A percentile compares a stretch with the other conserved stretches of the same genome.
Conservation (phyloP, 2,888 invertebrate species). For the Galeopsomyia nigrocyanea region DNA sequence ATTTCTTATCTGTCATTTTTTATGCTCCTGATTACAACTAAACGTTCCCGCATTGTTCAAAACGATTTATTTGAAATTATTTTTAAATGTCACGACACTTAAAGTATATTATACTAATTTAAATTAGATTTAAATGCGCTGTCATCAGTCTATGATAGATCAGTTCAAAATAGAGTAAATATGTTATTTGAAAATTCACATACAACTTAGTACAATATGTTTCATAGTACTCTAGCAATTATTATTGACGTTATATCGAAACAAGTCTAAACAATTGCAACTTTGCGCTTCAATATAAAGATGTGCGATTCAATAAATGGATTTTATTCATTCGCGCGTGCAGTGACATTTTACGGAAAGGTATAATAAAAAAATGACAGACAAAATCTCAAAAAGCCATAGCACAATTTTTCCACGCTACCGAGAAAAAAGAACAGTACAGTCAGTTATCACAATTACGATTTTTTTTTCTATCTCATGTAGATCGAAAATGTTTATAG, state of each 20-base stretch:
- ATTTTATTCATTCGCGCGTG: no score
- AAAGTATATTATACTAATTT: background rate
- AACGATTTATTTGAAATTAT: no score
- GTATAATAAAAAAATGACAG: slow-evolving; percentile 44
- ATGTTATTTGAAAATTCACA: background rate
- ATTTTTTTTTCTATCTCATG: slow-evolving; percentile 38
- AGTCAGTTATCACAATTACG: slow-evolving; percentile 47
- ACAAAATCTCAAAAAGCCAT: slow-evolving; percentile 20
- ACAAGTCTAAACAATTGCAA: background rate
- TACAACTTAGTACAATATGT: slow-evolving; percentile 6
- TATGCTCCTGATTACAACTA: slow-evolving; percentile 21
- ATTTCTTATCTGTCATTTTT: slow-evolving; percentile 28
- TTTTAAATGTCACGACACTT: slow-evolving; percentile 1
- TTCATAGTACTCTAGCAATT: slow-evolving; percentile 1
- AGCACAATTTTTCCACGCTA: slow-evolving; percentile 29
- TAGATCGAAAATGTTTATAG: slow-evolving; percentile 55
- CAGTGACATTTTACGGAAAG: background rate
- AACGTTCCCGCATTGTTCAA: no score
- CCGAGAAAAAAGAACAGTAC: slow-evolving; percentile 36
- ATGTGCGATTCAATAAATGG: background rate
- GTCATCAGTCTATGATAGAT: slow-evolving; percentile 23
- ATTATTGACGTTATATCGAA: no score
- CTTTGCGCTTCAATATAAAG: background rate
- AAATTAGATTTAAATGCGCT: slow-evolving; percentile 14
- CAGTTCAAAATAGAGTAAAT: slow-evolving; percentile 26